Conservation (phyloP, 1,140 invertebrate species). For the Lordiphosa mommai region DNA sequence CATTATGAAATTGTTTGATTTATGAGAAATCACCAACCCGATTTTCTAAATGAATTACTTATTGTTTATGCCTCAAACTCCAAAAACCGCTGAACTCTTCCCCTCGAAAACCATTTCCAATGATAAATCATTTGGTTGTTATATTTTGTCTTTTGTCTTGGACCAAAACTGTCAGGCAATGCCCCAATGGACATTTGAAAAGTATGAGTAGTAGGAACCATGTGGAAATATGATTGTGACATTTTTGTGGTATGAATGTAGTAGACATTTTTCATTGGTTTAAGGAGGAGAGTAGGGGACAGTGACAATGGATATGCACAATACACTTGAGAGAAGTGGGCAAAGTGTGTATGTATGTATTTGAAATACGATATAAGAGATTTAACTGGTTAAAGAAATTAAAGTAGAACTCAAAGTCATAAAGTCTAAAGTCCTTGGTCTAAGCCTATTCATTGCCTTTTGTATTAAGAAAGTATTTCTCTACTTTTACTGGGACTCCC, state of each 20-base stretch:
- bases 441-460: too few relatives aligned
- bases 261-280: too few relatives aligned
- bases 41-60: slow-evolving; percentile 21
- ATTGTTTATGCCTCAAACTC: slow-evolving; percentile 19
- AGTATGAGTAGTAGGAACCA: not conserved
- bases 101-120: not conserved
- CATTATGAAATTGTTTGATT: slow-evolving; percentile 51
- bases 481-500: too few relatives aligned
- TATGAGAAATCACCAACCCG: slow-evolving; percentile 17
- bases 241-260: slow-evolving; percentile 4
- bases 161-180: slow-evolving; percentile 31
- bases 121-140: slow-evolving; percentile 31
- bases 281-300: too few relatives aligned
- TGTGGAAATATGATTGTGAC: slow-evolving; percentile 30
- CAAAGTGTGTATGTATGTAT: too few relatives aligned
- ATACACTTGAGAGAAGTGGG: too few relatives aligned
- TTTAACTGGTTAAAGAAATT: too few relatives aligned
- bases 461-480: too few relatives aligned
- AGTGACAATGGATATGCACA: too few relatives aligned
- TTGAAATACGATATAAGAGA: too few relatives aligned
- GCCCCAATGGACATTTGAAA: slow-evolving; percentile 25
- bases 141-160: slow-evolving; percentile 18
- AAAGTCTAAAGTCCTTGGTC: too few relatives aligned
- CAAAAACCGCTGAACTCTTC: slow-evolving; percentile 16
- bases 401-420: too few relatives aligned